Percentiles rank a stretch among this genome's conserved stretches.
Conservation (phyloP, 2,888 invertebrate genomes). For the Hesperia comma region DNA sequence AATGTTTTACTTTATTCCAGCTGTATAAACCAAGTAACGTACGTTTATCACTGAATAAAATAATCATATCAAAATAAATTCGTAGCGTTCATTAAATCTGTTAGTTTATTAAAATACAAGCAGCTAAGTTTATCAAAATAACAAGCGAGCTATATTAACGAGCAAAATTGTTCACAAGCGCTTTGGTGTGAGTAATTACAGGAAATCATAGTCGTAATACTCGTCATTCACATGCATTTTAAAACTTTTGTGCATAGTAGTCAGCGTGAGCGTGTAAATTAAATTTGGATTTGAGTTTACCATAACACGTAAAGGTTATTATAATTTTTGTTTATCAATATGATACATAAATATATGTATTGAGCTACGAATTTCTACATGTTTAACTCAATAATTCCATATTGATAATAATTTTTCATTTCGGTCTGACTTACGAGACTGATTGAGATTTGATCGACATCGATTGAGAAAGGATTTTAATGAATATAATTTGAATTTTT, state of each 20-base stretch:
- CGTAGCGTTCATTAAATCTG: background rate
- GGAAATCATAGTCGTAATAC: slow-evolving; percentile 11
- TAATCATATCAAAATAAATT: background rate
- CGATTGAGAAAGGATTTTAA: no score
- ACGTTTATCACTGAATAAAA: no score
- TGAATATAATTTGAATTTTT: no score
- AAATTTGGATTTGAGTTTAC: background rate
- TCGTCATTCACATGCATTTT: slow-evolving; percentile 7
- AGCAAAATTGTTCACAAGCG: slow-evolving; percentile 8
- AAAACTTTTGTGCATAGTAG: slow-evolving; percentile 15
- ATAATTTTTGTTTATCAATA: background rate
- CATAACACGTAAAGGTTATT: background rate
- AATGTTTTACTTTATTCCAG: no score
- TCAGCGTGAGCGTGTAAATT: slow-evolving; percentile 4
- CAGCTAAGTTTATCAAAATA: background rate
- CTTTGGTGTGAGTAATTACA: slow-evolving; percentile 16
- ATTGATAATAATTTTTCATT: no score
- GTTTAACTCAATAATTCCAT: no score
- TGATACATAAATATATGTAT: no score
- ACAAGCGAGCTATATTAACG: background rate
- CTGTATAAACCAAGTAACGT: no score
- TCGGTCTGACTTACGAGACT: no score
- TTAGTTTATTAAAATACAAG: background rate
- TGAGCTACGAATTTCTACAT: no score
- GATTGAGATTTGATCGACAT: no score